These are phyloP conservation scores for Macrobrachium nipponense DNA, from an alignment of 1,140 invertebrate genomes.

Conservation along the genomic window DNA sequence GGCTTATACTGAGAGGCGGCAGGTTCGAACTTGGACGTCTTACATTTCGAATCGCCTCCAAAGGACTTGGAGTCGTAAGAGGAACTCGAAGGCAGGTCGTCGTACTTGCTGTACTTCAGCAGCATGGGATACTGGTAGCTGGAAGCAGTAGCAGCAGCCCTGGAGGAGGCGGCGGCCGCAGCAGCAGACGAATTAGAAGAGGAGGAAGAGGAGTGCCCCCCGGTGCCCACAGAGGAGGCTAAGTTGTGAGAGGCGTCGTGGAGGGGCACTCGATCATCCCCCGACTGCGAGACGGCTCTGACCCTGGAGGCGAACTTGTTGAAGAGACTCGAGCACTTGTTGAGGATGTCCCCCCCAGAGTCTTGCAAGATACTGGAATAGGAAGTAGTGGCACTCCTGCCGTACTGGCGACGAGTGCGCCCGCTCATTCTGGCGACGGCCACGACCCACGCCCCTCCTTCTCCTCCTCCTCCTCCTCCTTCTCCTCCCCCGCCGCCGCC, in stretches of 20 bases:
- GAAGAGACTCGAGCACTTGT: conserved; percentile 62
- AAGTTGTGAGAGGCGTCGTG: conserved; percentile 30
- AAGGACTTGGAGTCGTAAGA: conserved; percentile 36
- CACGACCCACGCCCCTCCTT: conserved; percentile 23
- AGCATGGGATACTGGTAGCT: conserved; percentile 58
- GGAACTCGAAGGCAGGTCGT: conserved; percentile 51
- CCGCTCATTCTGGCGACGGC: conserved; percentile 59
- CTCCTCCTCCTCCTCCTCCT: conserved; percentile 23
- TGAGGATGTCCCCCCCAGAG: conserved; percentile 62
- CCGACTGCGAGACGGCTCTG: conserved; percentile 56
- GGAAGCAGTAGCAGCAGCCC: not conserved
- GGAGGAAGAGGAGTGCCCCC: not conserved
- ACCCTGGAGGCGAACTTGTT: conserved; percentile 63
- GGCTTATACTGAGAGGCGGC: conserved; percentile 23
- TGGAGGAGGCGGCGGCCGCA: not conserved
- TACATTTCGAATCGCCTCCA: too few species aligned
- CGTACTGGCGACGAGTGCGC: conserved; percentile 62
- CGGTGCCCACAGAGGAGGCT: not conserved
- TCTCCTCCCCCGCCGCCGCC: conserved; percentile 27
- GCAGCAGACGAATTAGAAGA: too few species aligned
- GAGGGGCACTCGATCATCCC: conserved; percentile 57
- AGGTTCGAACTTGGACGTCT: conserved; percentile 22
- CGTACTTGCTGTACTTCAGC: conserved; percentile 63
- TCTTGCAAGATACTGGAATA: conserved; percentile 61
- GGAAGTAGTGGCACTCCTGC: conserved; percentile 64